phyloP scores from a whole-genome alignment of 2,888 invertebrate genomes.

The Eupithecia insigniata region DNA sequence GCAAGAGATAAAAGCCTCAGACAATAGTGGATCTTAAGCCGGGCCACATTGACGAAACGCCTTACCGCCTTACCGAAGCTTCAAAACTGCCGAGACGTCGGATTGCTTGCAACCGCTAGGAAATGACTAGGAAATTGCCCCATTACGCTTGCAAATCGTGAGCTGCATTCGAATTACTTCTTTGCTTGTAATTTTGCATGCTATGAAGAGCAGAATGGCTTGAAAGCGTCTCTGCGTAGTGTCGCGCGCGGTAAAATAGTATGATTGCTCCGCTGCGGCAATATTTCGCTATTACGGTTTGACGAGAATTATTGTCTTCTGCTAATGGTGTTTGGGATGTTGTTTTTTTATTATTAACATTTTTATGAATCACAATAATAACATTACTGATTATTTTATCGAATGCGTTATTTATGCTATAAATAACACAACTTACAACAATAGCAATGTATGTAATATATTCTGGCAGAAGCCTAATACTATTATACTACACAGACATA shows the following conservation, averaged over 20 bases:
- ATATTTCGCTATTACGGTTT: conserved; percentile 43
- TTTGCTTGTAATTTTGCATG: conserved; percentile 77
- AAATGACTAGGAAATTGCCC: conserved; percentile 82
- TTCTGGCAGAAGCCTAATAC: too few relatives aligned
- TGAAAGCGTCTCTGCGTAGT: conserved; percentile 62
- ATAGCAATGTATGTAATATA: too few relatives aligned
- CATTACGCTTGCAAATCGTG: conserved; percentile 80
- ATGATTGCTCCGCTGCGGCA: conserved; percentile 42
- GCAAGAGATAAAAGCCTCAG: conserved; percentile 1
- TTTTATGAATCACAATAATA: too few relatives aligned
- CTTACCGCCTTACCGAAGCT: conserved; percentile 49
- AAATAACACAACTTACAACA: too few relatives aligned
- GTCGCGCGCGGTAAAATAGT: conserved; percentile 42
- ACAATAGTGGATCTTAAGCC: conserved; percentile 29
- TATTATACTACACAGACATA: too few relatives aligned
- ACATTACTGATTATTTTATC: too few relatives aligned
- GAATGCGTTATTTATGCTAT: too few relatives aligned
- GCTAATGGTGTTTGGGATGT: background rate
- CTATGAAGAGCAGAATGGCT: conserved; percentile 54
- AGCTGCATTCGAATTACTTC: conserved; percentile 80
- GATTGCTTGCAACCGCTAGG: conserved; percentile 75
- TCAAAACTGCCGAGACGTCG: conserved; percentile 73
- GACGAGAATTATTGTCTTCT: conserved; percentile 24
- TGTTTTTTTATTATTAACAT: background rate
- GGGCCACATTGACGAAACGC: conserved; percentile 57